phyloP scores from a whole-genome alignment of 2,888 invertebrate genomes.

The Liodrosophila aerea region DNA sequence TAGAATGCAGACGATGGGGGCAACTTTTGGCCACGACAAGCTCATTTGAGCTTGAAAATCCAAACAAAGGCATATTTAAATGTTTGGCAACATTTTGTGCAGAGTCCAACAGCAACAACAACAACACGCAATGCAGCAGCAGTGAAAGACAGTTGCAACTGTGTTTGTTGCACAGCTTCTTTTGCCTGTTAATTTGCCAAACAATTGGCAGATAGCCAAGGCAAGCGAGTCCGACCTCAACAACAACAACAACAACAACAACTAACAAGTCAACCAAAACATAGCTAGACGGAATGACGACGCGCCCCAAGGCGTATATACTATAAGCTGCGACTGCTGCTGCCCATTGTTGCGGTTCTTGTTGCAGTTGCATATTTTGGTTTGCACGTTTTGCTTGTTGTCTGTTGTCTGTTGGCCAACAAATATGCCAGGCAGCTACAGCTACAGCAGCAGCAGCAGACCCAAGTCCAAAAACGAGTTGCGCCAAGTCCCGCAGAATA shows the following conservation, averaged over 20 bases:
- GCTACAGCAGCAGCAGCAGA: constrained; percentile 30
- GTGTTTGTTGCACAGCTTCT: constrained; percentile 47
- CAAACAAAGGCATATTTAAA: constrained; percentile 78
- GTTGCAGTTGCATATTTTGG: constrained; percentile 74
- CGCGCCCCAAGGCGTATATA: constrained; percentile 51
- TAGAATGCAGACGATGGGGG: constrained; percentile 41
- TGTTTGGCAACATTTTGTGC: constrained; percentile 63
- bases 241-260: constrained; percentile 21
- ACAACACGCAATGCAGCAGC: constrained; percentile 24
- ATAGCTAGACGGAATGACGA: constrained; percentile 73
- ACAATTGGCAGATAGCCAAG: constrained; percentile 75
- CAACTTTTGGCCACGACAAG: constrained; percentile 57
- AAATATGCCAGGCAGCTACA: constrained; percentile 65
- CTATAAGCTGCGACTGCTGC: constrained; percentile 18
- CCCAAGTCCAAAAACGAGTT: constrained; percentile 67
- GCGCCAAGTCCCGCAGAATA: constrained; percentile 70
- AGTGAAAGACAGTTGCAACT: constrained; percentile 16
- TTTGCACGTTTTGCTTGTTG: constrained; percentile 75
- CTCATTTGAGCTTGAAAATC: constrained; percentile 62
- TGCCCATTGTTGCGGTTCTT: constrained; percentile 54
- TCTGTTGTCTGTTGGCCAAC: constrained; percentile 55
- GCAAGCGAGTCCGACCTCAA: constrained; percentile 45
- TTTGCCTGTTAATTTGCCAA: constrained; percentile 77
- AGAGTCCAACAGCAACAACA: constrained; percentile 14
- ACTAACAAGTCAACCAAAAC: constrained; percentile 67